Evolutionary conservation across 2,888 invertebrate genomes (phyloP).

Genomic region (Halictus ligatus): DNA sequence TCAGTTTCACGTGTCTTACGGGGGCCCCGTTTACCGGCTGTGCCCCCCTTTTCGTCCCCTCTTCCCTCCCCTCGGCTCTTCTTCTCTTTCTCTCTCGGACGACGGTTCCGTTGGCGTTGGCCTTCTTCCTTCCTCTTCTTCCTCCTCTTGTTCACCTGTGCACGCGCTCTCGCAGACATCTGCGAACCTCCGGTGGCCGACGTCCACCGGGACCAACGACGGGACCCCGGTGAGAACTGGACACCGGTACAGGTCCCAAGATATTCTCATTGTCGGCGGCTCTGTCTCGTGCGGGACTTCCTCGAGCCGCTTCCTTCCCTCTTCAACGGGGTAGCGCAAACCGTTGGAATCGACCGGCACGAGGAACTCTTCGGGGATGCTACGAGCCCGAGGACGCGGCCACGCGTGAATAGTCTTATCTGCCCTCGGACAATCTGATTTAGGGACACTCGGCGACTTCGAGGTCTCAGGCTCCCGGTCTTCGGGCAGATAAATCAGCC

Average conservation of each 20-base stretch:
- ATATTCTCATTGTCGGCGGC: constrained; percentile 44
- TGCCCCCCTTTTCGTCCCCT: constrained; percentile 32
- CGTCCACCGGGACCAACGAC: constrained; percentile 31
- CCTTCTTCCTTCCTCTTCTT: constrained; percentile 52
- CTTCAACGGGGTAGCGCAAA: constrained; percentile 1
- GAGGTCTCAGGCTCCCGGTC: neutral
- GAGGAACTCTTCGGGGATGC: neutral
- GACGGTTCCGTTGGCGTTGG: constrained; percentile 32
- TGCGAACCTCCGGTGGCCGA: constrained; percentile 29
- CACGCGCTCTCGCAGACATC: constrained; percentile 51
- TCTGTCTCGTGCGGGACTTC: constrained; percentile 25
- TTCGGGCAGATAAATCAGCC: neutral
- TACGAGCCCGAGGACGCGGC: neutral
- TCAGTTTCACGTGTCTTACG: constrained; percentile 81
- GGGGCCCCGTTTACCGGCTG: constrained; percentile 45
- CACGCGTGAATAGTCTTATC: neutral
- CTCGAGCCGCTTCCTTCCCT: neutral
- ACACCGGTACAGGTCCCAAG: constrained; percentile 78
- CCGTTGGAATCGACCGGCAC: neutral
- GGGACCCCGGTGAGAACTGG: constrained; percentile 80
- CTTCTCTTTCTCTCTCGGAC: neutral
- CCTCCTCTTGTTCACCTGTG: constrained; percentile 55
- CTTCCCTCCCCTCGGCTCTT: constrained; percentile 12
- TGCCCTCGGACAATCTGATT: neutral
- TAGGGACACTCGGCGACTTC: neutral